Conservation (phyloP, 1,140 invertebrate genomes). For the Orchesella cincta region DNA sequence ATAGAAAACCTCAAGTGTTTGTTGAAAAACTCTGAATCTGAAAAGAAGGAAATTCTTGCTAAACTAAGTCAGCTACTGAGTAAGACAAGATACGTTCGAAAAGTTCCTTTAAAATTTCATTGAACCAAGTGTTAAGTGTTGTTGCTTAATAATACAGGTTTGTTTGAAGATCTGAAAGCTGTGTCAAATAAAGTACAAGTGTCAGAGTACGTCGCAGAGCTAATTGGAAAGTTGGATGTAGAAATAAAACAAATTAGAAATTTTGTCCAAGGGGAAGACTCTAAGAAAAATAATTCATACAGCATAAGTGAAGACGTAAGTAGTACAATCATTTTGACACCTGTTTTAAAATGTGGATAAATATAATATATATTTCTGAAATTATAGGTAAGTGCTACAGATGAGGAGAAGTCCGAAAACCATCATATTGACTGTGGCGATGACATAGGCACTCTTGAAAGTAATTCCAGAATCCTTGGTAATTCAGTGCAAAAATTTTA, state of each 20-base stretch:
- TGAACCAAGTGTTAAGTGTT: neutral
- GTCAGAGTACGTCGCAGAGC: conserved; percentile 45
- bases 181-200: conserved; percentile 48
- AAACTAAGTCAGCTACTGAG: conserved; percentile 44
- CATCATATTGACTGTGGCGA: neutral
- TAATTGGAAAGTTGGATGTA: conserved; percentile 46
- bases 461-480: too few relatives aligned
- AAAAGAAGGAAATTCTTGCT: conserved; percentile 42
- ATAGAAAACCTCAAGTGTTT: conserved; percentile 38
- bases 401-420: conserved; percentile 40
- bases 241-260: conserved; percentile 48
- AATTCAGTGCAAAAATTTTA: too few relatives aligned
- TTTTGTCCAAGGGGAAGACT: conserved; percentile 43
- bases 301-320: conserved; percentile 40
- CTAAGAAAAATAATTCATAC: conserved; percentile 39
- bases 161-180: conserved; percentile 48
- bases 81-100: conserved; percentile 18
- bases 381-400: neutral
- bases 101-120: neutral
- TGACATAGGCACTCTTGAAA: conserved; percentile 1
- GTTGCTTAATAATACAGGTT: too few relatives aligned
- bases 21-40: conserved; percentile 34
- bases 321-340: neutral
- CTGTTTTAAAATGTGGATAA: neutral
- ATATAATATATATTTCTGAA: neutral